phyloP scores from a whole-genome alignment of 2,797 vertebrate species.

The Sebastes hopkinsi region DNA sequence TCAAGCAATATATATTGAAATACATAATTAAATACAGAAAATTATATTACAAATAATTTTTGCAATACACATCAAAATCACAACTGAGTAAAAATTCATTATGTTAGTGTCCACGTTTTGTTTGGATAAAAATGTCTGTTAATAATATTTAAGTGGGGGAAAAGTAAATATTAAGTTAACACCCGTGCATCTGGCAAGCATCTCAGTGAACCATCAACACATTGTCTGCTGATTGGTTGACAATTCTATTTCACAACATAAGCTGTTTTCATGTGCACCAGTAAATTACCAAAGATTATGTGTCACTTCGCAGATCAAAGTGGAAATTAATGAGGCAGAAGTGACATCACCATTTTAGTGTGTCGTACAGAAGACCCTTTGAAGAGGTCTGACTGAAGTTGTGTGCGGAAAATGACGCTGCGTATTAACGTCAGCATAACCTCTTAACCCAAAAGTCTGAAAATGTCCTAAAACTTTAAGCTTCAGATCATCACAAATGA shows the following conservation, averaged over 20 bases:
- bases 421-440: background rate
- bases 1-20: background rate
- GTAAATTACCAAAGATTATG: background rate
- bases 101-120: background rate
- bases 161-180: background rate
- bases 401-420: background rate
- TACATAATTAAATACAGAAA: background rate
- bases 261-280: background rate
- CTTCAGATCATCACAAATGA: background rate
- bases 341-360: background rate
- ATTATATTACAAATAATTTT: background rate
- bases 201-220: too few relatives aligned
- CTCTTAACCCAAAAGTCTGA: background rate
- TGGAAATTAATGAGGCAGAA: background rate
- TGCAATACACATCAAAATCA: background rate
- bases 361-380: background rate
- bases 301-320: constrained; percentile 1
- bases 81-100: background rate
- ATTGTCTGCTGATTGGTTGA: background rate
- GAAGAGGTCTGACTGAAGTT: background rate
- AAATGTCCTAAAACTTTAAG: background rate
- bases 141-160: background rate
- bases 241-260: background rate
- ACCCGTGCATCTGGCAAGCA: background rate
- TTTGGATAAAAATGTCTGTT: background rate